Percentiles rank a stretch among this genome's conserved stretches.
Conservation (phyloP, 2,797 vertebrate genomes). For the Galago senegalensis region DNA sequence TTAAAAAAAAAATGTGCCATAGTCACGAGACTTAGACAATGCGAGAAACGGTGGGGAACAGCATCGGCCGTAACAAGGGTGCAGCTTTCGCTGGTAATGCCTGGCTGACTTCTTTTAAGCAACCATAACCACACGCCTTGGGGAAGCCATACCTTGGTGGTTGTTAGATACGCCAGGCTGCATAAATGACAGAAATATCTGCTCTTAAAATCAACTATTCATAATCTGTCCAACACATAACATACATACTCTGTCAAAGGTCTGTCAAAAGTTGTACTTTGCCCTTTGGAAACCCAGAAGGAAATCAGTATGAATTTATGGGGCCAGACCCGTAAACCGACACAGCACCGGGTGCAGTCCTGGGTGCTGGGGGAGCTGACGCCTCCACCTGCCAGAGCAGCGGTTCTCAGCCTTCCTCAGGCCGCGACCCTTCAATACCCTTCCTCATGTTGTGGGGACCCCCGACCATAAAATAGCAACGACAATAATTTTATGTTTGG, state of each 20-base stretch:
- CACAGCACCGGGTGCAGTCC: background rate
- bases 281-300: constrained; percentile 28
- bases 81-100: background rate
- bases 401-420: too few species aligned
- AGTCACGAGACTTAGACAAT: background rate
- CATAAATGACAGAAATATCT: constrained; percentile 11
- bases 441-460: too few species aligned
- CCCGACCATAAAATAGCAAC: too few species aligned
- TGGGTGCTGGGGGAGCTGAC: background rate
- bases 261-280: constrained; percentile 65
- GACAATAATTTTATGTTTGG: too few species aligned
- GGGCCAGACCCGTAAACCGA: background rate
- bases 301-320: constrained; percentile 68
- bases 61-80: background rate
- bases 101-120: constrained; percentile 57
- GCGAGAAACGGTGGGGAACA: background rate
- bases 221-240: background rate
- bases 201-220: constrained; percentile 64
- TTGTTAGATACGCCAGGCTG: constrained; percentile 58
- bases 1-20: background rate
- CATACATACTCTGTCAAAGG: too few species aligned
- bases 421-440: too few species aligned
- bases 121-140: constrained; percentile 45
- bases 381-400: too few species aligned
- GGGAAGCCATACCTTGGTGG: constrained; percentile 40